These are phyloP conservation scores for Phataginus tricuspis DNA, from an alignment of 2,797 vertebrate species.

Conservation along the genomic window DNA sequence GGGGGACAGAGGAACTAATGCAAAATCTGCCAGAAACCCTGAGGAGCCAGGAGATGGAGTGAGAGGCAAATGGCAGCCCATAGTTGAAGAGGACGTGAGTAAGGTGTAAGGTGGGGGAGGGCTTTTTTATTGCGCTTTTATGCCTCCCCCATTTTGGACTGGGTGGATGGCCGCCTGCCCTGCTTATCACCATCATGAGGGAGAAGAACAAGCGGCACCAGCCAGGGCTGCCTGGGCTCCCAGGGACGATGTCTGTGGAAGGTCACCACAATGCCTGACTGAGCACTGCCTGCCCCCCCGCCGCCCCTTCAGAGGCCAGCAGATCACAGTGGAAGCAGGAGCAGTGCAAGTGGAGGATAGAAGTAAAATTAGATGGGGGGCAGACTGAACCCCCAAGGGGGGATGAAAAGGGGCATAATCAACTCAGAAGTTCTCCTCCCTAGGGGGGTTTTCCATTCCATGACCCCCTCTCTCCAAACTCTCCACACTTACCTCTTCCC, in stretches of 20 bases:
- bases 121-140: neutral
- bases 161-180: neutral
- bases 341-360: neutral
- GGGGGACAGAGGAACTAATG: neutral
- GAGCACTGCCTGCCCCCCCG: neutral
- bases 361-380: neutral
- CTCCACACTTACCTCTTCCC: neutral
- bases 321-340: neutral
- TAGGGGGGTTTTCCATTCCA: neutral
- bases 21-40: neutral
- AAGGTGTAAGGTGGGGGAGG: neutral
- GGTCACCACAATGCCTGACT: neutral
- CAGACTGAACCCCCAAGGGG: neutral
- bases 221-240: too few species aligned
- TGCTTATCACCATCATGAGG: neutral
- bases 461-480: neutral
- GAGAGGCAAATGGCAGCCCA: neutral
- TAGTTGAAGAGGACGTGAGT: neutral
- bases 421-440: neutral
- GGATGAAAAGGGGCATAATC: neutral
- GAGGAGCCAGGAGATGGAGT: neutral
- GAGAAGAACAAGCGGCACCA: neutral
- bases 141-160: neutral
- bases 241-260: neutral
- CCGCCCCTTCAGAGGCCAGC: fast-evolving